Conservation (phyloP, 2,888 invertebrate species). For the Thereva nobilitata region DNA sequence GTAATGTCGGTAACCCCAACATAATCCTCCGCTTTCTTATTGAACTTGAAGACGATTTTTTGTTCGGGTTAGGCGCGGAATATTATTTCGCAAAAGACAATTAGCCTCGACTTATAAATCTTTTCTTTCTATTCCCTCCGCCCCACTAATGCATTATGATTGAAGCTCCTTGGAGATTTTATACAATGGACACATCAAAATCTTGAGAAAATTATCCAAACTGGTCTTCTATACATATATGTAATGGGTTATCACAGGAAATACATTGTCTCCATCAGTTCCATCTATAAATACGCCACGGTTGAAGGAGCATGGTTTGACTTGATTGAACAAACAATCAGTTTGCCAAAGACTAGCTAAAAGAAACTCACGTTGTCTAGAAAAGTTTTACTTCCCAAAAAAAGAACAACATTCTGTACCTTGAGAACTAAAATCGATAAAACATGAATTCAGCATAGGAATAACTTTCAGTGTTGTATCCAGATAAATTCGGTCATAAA, state of each 20-base stretch:
- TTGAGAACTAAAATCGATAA: conserved; percentile 37
- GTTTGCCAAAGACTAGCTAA: conserved; percentile 46
- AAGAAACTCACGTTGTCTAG: conserved; percentile 42
- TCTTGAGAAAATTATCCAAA: conserved; percentile 7
- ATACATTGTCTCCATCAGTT: conserved; percentile 28
- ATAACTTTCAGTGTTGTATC: conserved; percentile 15
- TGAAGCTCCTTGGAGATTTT: conserved; percentile 13
- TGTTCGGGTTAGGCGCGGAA: conserved; percentile 10
- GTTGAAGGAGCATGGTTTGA: conserved; percentile 40
- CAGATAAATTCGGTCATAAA: conserved; percentile 28
- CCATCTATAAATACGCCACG: conserved; percentile 41
- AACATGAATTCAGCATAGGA: conserved; percentile 30
- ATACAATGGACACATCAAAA: conserved; percentile 30
- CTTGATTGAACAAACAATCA: conserved; percentile 48
- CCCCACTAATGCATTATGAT: conserved; percentile 1
- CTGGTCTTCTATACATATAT: conserved; percentile 11
- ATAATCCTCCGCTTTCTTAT: not conserved
- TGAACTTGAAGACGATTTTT: not conserved
- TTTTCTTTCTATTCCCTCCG: not conserved
- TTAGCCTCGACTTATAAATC: conserved; percentile 26
- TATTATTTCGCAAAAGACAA: conserved; percentile 29
- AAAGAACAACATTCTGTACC: conserved; percentile 29
- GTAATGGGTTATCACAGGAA: conserved; percentile 38
- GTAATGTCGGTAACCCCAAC: not conserved
- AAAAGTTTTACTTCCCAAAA: conserved; percentile 26